Conservation (phyloP, 2,888 invertebrate species). For the Noctuana brunneofusca region DNA sequence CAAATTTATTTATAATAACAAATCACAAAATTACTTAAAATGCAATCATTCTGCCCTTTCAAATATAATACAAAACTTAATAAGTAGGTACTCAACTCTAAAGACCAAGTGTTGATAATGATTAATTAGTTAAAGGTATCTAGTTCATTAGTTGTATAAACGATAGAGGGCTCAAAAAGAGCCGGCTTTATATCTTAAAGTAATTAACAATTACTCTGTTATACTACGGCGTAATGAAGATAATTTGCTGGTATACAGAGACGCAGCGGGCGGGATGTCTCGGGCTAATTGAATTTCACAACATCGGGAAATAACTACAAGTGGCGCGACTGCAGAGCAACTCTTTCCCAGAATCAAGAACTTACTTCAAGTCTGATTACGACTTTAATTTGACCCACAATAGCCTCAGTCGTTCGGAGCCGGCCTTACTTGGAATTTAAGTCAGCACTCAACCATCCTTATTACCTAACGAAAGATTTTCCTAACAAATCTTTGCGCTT, state of each 20-base stretch:
- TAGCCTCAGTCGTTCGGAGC: neutral
- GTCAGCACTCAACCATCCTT: neutral
- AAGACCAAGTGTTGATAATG: neutral
- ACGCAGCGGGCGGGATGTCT: constrained; percentile 49
- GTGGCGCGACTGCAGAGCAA: constrained; percentile 48
- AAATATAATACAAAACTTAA: neutral
- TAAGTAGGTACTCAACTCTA: neutral
- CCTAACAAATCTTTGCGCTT: neutral
- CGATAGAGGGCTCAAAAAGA: constrained; percentile 37
- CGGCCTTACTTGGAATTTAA: neutral
- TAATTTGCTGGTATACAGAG: constrained; percentile 59
- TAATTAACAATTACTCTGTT: constrained; percentile 60
- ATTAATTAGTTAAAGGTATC: constrained; percentile 5
- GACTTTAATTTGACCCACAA: constrained; percentile 29
- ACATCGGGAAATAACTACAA: constrained; percentile 53
- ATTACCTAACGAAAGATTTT: neutral
- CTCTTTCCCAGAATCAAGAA: constrained; percentile 51
- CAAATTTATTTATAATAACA: no score
- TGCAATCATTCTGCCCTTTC: neutral
- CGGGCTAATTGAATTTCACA: constrained; percentile 61
- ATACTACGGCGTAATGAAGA: constrained; percentile 57
- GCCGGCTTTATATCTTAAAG: constrained; percentile 53
- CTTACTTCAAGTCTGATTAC: constrained; percentile 33
- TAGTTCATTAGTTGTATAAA: constrained; percentile 8
- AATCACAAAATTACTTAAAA: no score